Base-by-base conservation (phyloP, 2,888 invertebrate genomes). In the Entomobrya multifasciata region DNA sequence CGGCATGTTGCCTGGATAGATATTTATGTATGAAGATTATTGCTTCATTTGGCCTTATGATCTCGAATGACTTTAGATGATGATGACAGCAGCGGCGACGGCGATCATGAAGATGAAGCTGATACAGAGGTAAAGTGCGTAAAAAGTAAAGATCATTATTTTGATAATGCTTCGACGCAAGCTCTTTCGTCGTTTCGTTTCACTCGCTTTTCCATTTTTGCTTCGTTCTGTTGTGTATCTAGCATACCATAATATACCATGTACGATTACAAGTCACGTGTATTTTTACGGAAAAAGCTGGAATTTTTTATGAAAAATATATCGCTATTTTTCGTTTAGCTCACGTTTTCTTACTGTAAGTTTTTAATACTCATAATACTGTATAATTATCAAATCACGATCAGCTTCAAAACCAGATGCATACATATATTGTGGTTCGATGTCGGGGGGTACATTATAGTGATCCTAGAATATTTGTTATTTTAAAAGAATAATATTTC, bases 21-120 rank as follows among this genome's bases (percentile, higher is more conserved):
- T 83, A 83, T 83, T 83, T 83, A 83, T 83, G 82, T 20, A 62
- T 65, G 36, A 62, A 83, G 82, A 83, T 83, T 83, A 83, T 83
- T 83, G 62, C 82, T 83, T 83, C 76, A 83, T 83, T 83, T 83
- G 82, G 62, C 82, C 76, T 65, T 49, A 49, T 83, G 82, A 83
- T 74, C 74, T 41, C 17, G 60, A 52, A 74, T 62, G 70, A 62
- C 60, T 81, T 41, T 81, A 36, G 74, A 36, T 47, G 74, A 83
- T 62, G 76, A 57, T 41, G 72, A 72, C 72, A 70, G 30, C 41
- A 30, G 76, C 80, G 17, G 27, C 49, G 49, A 72, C 72, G 52
- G n/a, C 74, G 49, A 36, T 25, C 49, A 74, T 52, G 52, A 49
- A 49, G 74, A 74, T 52, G 36, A 36, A 6, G 36, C 4, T 36